A percentile compares a stretch with the other conserved stretches of the same genome.
Conservation (phyloP, 2,797 vertebrate species). For the Xiphophorus birchmanni region DNA sequence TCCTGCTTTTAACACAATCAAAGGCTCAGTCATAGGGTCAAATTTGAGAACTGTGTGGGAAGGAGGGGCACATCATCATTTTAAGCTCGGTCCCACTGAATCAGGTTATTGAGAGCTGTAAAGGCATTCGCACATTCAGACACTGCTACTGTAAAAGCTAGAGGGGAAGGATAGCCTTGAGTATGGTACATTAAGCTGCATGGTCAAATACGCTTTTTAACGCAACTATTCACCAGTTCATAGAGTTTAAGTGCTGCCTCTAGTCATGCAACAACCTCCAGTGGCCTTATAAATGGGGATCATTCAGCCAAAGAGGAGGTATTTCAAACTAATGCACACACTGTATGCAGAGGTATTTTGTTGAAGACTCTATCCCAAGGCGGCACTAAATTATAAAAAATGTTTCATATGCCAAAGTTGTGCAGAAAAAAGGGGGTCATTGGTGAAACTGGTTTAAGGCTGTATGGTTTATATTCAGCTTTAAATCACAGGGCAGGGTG, state of each 20-base stretch:
- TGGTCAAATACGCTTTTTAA: slow-evolving; percentile 49
- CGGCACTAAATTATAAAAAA: slow-evolving; percentile 36
- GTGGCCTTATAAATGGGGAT: slow-evolving; percentile 64
- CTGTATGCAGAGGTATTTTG: slow-evolving; percentile 47
- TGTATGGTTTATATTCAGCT: slow-evolving; percentile 43
- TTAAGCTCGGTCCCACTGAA: slow-evolving; percentile 43
- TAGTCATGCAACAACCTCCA: slow-evolving; percentile 59
- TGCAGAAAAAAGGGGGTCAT: slow-evolving; percentile 20
- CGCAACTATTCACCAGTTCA: slow-evolving; percentile 62
- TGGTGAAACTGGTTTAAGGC: slow-evolving; percentile 29
- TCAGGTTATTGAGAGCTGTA: slow-evolving; percentile 50
- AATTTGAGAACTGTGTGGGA: slow-evolving; percentile 44
- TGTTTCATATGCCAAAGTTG: slow-evolving; percentile 26
- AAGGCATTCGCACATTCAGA: slow-evolving; percentile 48
- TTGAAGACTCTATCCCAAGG: slow-evolving; percentile 35
- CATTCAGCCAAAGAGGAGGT: slow-evolving; percentile 55
- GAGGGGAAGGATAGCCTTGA: slow-evolving; percentile 35
- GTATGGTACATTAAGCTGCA: slow-evolving; percentile 63
- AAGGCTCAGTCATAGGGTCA: slow-evolving; percentile 50
- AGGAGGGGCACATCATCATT: slow-evolving; percentile 51
- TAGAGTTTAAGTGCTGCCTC: slow-evolving; percentile 73
- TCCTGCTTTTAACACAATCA: slow-evolving; percentile 39
- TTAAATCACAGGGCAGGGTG: slow-evolving; percentile 24
- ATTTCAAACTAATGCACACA: slow-evolving; percentile 42
- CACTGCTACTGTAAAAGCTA: slow-evolving; percentile 50